phyloP scores from a whole-genome alignment of 2,113 vertebrate species.

The Nasalis larvatus region DNA sequence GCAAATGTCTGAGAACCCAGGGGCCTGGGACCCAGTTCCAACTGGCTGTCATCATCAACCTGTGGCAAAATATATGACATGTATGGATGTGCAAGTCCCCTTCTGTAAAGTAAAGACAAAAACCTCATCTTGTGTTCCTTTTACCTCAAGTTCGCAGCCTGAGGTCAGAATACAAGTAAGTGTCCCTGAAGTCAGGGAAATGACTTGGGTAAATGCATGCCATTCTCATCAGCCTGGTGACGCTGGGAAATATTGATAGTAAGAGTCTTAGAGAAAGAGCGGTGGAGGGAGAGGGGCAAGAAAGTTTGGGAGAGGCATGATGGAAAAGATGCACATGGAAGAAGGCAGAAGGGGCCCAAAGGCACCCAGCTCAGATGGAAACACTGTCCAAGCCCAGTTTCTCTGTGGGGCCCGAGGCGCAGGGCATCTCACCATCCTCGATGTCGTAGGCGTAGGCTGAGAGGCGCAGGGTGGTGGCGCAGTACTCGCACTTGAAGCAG shows the following conservation, averaged over 20 bases:
- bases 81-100: background rate
- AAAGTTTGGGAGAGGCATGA: background rate
- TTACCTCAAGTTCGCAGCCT: background rate
- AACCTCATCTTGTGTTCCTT: background rate
- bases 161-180: background rate
- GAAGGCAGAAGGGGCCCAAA: background rate
- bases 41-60: background rate
- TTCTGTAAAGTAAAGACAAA: background rate
- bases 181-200: background rate
- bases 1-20: background rate
- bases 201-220: background rate
- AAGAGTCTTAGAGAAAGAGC: background rate
- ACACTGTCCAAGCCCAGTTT: rapidly evolving
- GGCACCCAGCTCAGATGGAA: background rate
- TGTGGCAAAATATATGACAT: background rate
- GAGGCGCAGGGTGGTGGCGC: constrained; percentile 93
- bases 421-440: constrained; percentile 89
- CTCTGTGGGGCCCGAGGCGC: background rate
- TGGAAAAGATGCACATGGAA: background rate
- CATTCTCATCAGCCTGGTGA: background rate
- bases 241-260: background rate
- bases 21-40: background rate
- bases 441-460: constrained; percentile 95
- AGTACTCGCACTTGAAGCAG: constrained; percentile 99
- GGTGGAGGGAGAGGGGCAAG: background rate